Evolutionary conservation across 2,113 vertebrate species (phyloP).

Genomic region (Columba janthina): DNA sequence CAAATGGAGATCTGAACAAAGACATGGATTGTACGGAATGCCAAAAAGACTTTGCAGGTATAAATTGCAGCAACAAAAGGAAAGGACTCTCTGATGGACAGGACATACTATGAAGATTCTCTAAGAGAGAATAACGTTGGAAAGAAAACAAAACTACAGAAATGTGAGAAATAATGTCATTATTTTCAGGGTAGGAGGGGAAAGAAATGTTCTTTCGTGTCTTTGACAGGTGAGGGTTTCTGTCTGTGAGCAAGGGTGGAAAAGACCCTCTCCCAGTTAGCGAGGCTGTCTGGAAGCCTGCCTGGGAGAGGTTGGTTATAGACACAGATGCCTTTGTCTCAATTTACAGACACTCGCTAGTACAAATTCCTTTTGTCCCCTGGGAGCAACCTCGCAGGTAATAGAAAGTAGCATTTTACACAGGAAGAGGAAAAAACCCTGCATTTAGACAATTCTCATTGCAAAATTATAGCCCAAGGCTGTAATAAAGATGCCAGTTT

Average conservation of each 20-base stretch:
- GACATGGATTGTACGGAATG: background rate
- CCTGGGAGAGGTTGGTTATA: conserved; percentile 2
- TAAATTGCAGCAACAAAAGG: background rate
- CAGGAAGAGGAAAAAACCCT: background rate
- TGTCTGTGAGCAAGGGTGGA: background rate
- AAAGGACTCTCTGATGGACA: background rate
- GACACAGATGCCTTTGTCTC: background rate
- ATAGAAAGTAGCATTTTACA: conserved; percentile 31
- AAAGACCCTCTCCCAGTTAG: background rate
- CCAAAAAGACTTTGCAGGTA: background rate
- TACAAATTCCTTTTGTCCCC: conserved; percentile 26
- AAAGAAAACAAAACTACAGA: background rate
- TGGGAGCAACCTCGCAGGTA: conserved; percentile 10
- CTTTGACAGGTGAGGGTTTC: background rate
- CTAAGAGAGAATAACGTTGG: background rate
- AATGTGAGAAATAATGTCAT: background rate
- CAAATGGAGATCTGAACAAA: background rate
- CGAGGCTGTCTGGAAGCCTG: background rate
- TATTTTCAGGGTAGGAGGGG: background rate
- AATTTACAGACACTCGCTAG: background rate
- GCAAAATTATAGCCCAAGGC: conserved; percentile 66
- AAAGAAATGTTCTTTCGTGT: background rate
- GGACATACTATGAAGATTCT: background rate
- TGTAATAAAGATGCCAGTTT: conserved; percentile 69
- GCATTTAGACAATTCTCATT: conserved; percentile 44